phyloP scores from a whole-genome alignment of 2,113 vertebrate species.

The Madoqua kirkii region DNA sequence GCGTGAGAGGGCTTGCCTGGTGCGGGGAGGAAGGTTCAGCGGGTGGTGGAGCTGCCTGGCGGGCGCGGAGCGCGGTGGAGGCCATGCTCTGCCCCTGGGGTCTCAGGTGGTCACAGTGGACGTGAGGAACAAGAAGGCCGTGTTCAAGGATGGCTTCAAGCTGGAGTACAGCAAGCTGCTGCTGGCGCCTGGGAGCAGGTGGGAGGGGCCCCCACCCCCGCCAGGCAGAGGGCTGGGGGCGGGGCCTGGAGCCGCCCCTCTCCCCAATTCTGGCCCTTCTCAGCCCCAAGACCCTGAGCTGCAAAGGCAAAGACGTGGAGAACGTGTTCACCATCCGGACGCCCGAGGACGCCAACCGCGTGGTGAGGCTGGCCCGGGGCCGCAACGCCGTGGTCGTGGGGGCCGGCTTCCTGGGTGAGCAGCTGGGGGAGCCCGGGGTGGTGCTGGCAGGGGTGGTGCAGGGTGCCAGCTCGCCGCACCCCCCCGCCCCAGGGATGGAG shows the following conservation, averaged over 20 bases:
- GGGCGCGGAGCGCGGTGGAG: not conserved
- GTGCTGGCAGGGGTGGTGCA: not conserved
- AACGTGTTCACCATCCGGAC: constrained; percentile 93
- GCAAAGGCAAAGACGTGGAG: constrained; percentile 93
- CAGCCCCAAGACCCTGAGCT: constrained; percentile 93
- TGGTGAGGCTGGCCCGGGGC: constrained; percentile 91
- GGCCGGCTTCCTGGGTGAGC: constrained; percentile 94
- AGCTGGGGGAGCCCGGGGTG: fast-evolving
- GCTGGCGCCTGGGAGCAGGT: constrained; percentile 96
- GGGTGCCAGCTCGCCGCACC: not conserved
- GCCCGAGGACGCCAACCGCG: constrained; percentile 92
- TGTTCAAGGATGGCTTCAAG: constrained; percentile 94
- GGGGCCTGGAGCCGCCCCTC: not conserved
- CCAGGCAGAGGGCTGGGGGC: not conserved
- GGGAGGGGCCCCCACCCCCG: constrained; percentile 11
- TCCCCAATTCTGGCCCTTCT: not conserved
- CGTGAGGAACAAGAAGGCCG: constrained; percentile 88
- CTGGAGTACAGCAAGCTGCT: constrained; percentile 97
- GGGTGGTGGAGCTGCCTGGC: not conserved
- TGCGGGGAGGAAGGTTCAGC: not conserved
- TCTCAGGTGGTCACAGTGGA: constrained; percentile 91
- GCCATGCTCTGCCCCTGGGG: not conserved
- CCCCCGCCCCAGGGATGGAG: constrained; percentile 90
- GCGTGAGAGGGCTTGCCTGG: not conserved
- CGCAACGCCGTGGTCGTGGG: constrained; percentile 95